Percentiles rank a stretch among this genome's conserved stretches.
Evolutionary conservation across 64 coral and sea anemone species (phyloP).

Genomic region (Stylophora pistillata): DNA sequence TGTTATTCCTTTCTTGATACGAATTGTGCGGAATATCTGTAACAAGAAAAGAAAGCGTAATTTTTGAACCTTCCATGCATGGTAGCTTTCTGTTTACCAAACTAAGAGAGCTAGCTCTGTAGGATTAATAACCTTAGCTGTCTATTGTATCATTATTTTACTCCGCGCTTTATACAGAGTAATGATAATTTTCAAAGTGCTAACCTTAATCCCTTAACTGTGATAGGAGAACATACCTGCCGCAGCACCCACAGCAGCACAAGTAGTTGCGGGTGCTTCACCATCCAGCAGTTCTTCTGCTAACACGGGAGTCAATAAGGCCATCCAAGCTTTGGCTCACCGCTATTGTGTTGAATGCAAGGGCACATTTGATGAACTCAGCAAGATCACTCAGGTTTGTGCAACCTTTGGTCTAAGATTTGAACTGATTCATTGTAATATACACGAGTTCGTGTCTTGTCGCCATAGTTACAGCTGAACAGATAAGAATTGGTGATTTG

Average conservation of each 20-base stretch:
- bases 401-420: not conserved
- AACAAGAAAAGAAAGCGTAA: no score
- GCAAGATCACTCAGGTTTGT: conserved; percentile 94
- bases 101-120: no score
- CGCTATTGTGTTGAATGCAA: conserved; percentile 99
- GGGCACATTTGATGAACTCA: conserved; percentile 94
- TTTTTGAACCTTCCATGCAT: no score
- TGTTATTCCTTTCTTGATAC: not conserved
- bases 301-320: conserved; percentile 85
- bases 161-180: not conserved
- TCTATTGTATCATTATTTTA: not conserved
- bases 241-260: not conserved
- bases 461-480: no score
- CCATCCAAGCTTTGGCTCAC: conserved; percentile 93
- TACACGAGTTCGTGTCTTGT: no score
- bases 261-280: conserved; percentile 22
- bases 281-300: conserved; percentile 46
- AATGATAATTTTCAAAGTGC: not conserved
- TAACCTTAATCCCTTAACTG: not conserved
- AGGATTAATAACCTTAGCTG: not conserved
- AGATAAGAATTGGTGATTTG: no score
- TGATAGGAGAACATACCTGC: conserved; percentile 11
- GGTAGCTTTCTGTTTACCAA: no score
- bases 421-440: not conserved
- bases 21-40: no score